These are phyloP conservation scores for Megaustenia siamemsis DNA, from an alignment of 2,888 invertebrate species.

Conservation along the genomic window DNA sequence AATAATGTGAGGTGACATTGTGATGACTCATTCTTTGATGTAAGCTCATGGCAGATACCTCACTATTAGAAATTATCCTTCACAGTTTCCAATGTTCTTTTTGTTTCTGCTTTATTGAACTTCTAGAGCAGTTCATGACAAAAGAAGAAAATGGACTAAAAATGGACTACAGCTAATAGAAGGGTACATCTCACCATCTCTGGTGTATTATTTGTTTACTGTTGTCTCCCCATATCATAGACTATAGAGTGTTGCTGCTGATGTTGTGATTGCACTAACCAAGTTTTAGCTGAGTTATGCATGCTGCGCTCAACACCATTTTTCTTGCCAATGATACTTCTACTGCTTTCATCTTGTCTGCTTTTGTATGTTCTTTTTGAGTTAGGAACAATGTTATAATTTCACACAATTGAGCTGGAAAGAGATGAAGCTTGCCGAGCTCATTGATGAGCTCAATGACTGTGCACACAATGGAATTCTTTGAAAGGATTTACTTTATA, in stretches of 20 bases:
- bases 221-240: neutral
- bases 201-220: slow-evolving; percentile 32
- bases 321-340: neutral
- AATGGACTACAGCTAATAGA: slow-evolving; percentile 49
- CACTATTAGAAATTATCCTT: no score
- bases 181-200: slow-evolving; percentile 43
- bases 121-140: slow-evolving; percentile 44
- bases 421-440: no score
- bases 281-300: neutral
- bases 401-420: no score
- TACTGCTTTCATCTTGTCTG: no score
- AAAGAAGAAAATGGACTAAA: slow-evolving; percentile 52
- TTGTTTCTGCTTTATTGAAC: neutral
- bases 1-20: no score
- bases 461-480: no score
- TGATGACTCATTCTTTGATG: no score
- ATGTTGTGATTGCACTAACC: neutral
- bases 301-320: neutral
- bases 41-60: no score
- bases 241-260: neutral
- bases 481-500: no score
- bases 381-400: no score
- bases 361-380: no score
- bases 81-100: slow-evolving; percentile 5
- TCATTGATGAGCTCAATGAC: no score